Evolutionary conservation across 2,888 invertebrate genomes (phyloP).

Genomic region (Sesia apiformis): DNA sequence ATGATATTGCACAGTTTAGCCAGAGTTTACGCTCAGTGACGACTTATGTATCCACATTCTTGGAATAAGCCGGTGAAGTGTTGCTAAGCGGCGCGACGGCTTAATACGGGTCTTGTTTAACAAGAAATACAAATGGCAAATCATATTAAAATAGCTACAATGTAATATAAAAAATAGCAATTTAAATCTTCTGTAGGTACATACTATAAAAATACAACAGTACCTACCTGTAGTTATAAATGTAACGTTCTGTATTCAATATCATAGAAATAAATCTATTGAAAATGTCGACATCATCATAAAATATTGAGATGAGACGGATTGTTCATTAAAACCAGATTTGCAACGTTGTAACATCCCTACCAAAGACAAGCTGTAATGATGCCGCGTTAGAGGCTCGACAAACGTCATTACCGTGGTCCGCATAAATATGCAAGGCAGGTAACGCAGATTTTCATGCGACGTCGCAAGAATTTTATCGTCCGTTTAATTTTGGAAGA

Average conservation of each 20-base stretch:
- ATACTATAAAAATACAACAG: not conserved
- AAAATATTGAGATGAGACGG: constrained; percentile 51
- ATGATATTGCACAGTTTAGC: constrained; percentile 67
- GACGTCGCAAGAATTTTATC: constrained; percentile 74
- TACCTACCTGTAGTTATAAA: too few species aligned
- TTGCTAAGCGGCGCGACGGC: constrained; percentile 23
- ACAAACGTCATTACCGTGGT: constrained; percentile 70
- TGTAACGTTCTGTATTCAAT: constrained; percentile 20
- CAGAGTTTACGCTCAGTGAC: constrained; percentile 56
- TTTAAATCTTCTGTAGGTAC: not conserved
- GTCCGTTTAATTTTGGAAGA: constrained; percentile 70
- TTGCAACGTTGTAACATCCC: not conserved
- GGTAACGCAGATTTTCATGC: constrained; percentile 74
- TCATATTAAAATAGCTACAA: constrained; percentile 5
- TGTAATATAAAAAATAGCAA: too few species aligned
- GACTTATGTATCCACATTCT: constrained; percentile 61
- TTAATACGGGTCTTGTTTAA: constrained; percentile 23
- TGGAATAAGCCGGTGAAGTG: constrained; percentile 41
- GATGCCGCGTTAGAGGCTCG: constrained; percentile 54
- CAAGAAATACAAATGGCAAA: constrained; percentile 28
- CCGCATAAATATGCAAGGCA: constrained; percentile 74
- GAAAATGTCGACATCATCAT: constrained; percentile 44
- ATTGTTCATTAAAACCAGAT: constrained; percentile 44
- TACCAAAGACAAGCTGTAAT: constrained; percentile 30
- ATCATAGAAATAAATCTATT: constrained; percentile 46